Evolutionary conservation across 2,797 vertebrate genomes (phyloP), one percentile per base, ranked within the genome.

Genomic region (Aplochiton taeniatus): DNA sequence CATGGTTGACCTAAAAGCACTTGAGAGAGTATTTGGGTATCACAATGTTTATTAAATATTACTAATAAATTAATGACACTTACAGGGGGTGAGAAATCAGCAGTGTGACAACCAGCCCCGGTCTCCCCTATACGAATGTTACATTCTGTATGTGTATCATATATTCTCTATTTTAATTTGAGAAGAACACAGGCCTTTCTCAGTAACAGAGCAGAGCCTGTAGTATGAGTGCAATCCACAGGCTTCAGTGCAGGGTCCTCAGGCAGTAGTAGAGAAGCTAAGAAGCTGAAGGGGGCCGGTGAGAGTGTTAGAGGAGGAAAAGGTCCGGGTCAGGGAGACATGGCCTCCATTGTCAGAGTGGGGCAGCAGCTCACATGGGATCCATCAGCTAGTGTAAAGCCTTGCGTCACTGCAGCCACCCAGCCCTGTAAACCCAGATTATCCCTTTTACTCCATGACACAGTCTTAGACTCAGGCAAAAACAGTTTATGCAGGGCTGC

Each of bases 361-460:
- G 72, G 77, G 75, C 81, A 82, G 74, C 73, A 82, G 74, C 73
- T 90, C 88, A 80, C 19, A 52, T 68, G 84, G 66, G 78, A 90
- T 85, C 80, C 80, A 74, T 91, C 84, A 75, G 61, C 80, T 75
- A 76, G 80, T 55, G 77, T 89, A 87, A 89, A 89, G 90, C 79
- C 72, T 83, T 92, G 85, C 85, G 85, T 90, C 82, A 86, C 87
- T 70, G 63, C 76, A 75, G 73, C 76, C 79, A 80, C 82, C 80
- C 74, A 87, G 81, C 80, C 85, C 85, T 91, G 85, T 91, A 91
- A 93, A 92, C 81, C 83, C 85, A 87, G 87, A 90, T 92, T 87
- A 93, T 91, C 90, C 83, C 85, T 83, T 92, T 93, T 91, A 82
- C 80, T 87, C 75, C 63, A 73, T 68, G 73, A 85, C 72, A 66